Conservation (phyloP, 2,888 invertebrate species). For the Trachelus stipa region DNA sequence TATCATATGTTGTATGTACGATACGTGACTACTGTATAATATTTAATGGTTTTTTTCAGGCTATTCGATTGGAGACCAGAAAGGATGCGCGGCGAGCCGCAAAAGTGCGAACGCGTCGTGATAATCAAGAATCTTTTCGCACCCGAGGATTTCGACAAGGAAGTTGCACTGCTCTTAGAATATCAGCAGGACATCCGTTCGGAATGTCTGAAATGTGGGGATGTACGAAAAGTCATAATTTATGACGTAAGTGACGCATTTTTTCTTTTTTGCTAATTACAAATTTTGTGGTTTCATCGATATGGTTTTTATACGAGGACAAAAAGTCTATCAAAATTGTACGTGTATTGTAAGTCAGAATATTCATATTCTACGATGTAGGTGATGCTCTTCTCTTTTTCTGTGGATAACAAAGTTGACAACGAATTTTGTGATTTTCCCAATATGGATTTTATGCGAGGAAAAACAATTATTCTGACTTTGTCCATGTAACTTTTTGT, state of each 20-base stretch:
- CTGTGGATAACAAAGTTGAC: background rate
- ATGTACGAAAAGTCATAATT: constrained; percentile 89
- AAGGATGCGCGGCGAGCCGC: constrained; percentile 85
- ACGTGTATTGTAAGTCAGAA: no score
- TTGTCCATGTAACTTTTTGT: background rate
- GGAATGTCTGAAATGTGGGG: constrained; percentile 91
- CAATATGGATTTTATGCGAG: background rate
- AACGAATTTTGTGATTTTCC: background rate
- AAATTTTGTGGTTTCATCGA: background rate
- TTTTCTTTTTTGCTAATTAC: background rate
- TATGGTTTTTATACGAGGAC: background rate
- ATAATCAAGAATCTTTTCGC: constrained; percentile 95
- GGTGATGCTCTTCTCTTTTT: no score
- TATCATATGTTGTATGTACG: background rate
- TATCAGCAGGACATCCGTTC: constrained; percentile 91
- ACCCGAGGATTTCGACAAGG: constrained; percentile 87
- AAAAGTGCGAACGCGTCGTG: constrained; percentile 90
- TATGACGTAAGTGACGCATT: constrained; percentile 79
- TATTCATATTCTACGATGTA: no score
- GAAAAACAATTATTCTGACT: background rate
- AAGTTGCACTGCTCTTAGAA: constrained; percentile 89
- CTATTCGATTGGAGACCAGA: constrained; percentile 98
- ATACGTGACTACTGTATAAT: background rate
- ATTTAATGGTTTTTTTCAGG: constrained; percentile 63
- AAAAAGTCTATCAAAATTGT: no score